Evolutionary conservation across 2,797 vertebrate species (phyloP), one percentile per base, ranked within the genome.

Genomic region (Arnoldichthys spilopterus): DNA sequence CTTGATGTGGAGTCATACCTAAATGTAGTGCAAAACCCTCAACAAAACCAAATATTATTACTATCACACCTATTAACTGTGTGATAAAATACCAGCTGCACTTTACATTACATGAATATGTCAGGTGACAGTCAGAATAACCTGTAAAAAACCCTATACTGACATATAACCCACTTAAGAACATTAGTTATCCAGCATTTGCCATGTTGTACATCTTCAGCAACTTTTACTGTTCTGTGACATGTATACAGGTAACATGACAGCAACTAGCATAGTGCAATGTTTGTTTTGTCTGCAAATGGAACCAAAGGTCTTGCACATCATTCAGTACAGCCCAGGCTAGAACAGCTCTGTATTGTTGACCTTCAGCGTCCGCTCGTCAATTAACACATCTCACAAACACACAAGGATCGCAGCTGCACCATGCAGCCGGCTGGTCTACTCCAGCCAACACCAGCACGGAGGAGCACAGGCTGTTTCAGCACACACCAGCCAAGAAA

Each of bases 371-470:
- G 76, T 84, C 79, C 78, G 70, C 76, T 81, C 49, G 69, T 82
- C 75, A 85, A 56, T 63, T 40, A 28, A 82, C 88, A 89, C 49
- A 76, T 89, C 73, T 72, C 77, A 78, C 77, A 75, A 85, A 79
- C 79, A 86, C 86, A 87, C 73, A 70, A 76, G 72, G 54, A 63
- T 64, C 43, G 63, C 74, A 85, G 77, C 85, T 90, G 86, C 84
- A 62, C 51, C 68, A 72, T 30, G 45, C 61, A 72, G 83, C 78
- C 87, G 87, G 81, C 82, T 68, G 43, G 68, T 24, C 56, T 64
- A 45, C 80, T 85, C 83, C 67, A 32, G 74, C 84, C 64, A 43
- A 43, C 79, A 22, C 32, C 43, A 28, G 66, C 20, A 20, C 54
- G 16, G 20, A 72, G 51, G 64, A 75, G 61, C 66, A 67, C 15